Conservation (phyloP, 2,797 vertebrate genomes). For the Centroberyx gerrardi region DNA sequence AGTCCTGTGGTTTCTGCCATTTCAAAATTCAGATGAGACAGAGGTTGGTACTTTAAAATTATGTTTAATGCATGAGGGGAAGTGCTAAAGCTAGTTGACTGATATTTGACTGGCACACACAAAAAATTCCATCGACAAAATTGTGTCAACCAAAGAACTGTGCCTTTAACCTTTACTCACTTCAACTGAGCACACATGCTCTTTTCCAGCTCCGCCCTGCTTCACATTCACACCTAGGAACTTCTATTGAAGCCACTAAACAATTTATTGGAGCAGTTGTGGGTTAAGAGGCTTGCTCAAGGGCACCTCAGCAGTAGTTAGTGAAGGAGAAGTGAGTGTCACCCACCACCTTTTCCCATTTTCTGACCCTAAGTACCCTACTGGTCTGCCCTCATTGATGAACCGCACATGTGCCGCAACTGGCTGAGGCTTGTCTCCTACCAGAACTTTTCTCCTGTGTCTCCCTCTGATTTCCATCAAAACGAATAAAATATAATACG, state of each 20-base stretch:
- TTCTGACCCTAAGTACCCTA: no score
- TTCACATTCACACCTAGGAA: conserved; percentile 51
- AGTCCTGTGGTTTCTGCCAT: conserved; percentile 24
- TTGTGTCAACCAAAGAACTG: conserved; percentile 16
- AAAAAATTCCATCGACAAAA: conserved; percentile 28
- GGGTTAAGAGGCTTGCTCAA: conserved; percentile 30
- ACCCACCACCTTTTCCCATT: not conserved
- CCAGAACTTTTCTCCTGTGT: no score
- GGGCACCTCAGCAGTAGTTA: conserved; percentile 7
- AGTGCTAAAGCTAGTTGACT: conserved; percentile 48
- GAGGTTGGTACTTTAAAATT: conserved; percentile 21
- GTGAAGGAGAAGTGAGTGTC: not conserved
- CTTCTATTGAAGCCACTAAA: conserved; percentile 19
- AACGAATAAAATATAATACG: no score
- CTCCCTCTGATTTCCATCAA: no score
- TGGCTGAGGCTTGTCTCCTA: no score
- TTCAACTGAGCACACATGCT: conserved; percentile 33
- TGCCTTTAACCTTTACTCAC: conserved; percentile 23
- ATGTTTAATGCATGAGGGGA: conserved; percentile 62
- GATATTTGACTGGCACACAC: conserved; percentile 29
- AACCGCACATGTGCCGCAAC: no score
- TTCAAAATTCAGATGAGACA: conserved; percentile 9
- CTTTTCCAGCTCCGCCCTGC: conserved; percentile 35
- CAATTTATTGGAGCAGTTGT: conserved; percentile 38
- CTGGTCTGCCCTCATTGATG: no score